Evolutionary conservation across 53 echinoderm and acorn worm species (phyloP), one percentile per base, ranked within the genome.

Genomic region (Echinarachnius parma): DNA sequence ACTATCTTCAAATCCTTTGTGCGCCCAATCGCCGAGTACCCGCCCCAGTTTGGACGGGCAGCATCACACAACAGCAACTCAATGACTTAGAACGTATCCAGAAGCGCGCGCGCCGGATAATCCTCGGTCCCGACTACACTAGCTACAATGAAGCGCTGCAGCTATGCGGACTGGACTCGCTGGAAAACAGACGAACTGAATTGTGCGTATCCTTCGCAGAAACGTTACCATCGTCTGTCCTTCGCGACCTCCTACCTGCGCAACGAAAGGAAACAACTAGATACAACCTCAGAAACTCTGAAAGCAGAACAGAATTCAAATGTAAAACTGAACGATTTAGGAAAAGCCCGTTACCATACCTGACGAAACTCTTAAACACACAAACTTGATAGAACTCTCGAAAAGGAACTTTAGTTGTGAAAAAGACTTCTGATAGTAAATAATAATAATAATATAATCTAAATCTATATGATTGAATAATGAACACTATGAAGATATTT

Each of bases 1-100:
- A n/a, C n/a, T n/a, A n/a, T n/a, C n/a, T n/a, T n/a, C 24, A 20
- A 42, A 5, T 61, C 47, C 62, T 77, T 47, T 48, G 59, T 77
- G 18, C 61, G 61, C 1, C 77, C 62, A 7, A 39, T 77, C 15
- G 27, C 45, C 31, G 48, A 77, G 55, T 72, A 55, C 16, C 55
- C 52, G 2, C 34, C 20, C 53, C 55, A 14, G 72, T 54, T 10
- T 72, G 72, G 72, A 20, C 72, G 32, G 28, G 34, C n/a, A 23
- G 53, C 31, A 72, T 72, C 21, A 72, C 72, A 31, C 32, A 52
- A 22, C 5, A 52, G 33, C 54, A 72, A 5, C 19, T 33, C 22
- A 8, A 53, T 14, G 55, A 53, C 37, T 31, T 54, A 31, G 72
- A 72, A 28, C 25, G 31, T 7, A 24, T 50, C 28, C 50, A 55